Base-by-base conservation (phyloP, 1,140 invertebrate genomes). In the Notospermus geniculatus region DNA sequence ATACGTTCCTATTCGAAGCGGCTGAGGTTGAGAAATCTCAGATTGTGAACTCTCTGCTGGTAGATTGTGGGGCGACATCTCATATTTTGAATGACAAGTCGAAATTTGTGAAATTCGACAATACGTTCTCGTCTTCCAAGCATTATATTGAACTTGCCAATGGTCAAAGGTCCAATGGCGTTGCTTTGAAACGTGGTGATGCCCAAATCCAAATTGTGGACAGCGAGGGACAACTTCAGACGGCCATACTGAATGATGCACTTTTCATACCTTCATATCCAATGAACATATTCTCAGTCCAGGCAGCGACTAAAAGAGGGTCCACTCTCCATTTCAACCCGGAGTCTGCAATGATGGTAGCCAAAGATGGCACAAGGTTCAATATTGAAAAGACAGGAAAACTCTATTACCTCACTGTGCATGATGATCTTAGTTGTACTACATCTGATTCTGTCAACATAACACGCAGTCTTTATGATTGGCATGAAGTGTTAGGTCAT, bases 51-150 rank as follows among this genome's bases (percentile, higher is more conserved):
- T 11, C 29, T 15, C 27, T 65, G 1, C 58, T 65, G 5, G 63
- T 65, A 41, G 59, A 62, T 50, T 46, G 32, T 57, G 59, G 63
- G 9, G 63, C 63, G 30, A 62, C 63, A 27, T 9, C 59, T 2
- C 63, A 65, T 30, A 62, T 65, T 39, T n/a, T 62, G 27, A 61
- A 54, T 46, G 59, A 65, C 41, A 50, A 62, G 56, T 55, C 59
- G 52, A 62, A 52, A 7, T 63, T 63, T 32, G 36, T 53, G 27
- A 45, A 27, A 1, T 62, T 65, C 30, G 57, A 59, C 27, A 22
- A 61, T 32, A 41, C 23, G 2, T 63, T 63, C 28, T 27, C 46
- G 4, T n/a, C 61, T 23, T 28, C 29, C 7, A 59, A 63, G 4
- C 57, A 59, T 28, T 50, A 11, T 39, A 58, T 59, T 59, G 61